Percentiles rank a stretch among this genome's conserved stretches.
Evolutionary conservation across 2,888 invertebrate species (phyloP).

Genomic region (Ferrisia virgata): DNA sequence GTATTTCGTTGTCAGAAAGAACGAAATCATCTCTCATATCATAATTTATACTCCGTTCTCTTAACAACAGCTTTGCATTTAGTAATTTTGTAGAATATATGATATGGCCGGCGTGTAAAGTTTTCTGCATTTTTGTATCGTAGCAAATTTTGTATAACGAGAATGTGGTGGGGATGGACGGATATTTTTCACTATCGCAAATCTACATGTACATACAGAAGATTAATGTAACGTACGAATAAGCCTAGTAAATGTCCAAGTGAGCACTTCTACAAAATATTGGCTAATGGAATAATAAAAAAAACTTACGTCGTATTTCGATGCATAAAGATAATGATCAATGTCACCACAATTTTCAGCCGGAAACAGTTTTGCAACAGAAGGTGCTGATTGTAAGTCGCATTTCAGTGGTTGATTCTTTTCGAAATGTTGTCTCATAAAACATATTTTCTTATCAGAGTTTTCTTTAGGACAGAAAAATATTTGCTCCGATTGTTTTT

Average conservation of each 20-base stretch:
- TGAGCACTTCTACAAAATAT: no score
- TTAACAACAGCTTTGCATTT: neutral
- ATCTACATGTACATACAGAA: neutral
- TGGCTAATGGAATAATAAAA: no score
- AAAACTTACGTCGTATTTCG: no score
- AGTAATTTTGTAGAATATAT: neutral
- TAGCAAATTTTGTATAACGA: neutral
- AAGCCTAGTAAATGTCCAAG: no score
- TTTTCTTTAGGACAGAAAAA: neutral
- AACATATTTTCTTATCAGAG: neutral
- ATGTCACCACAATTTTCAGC: neutral
- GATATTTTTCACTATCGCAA: neutral
- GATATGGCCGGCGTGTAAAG: neutral
- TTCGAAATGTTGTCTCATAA: neutral
- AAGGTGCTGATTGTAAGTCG: neutral
- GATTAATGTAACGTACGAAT: no score
- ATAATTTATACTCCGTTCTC: neutral
- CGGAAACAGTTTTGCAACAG: neutral
- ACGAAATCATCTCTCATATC: neutral
- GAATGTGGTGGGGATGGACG: neutral
- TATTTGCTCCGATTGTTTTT: no score
- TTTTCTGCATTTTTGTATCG: neutral
- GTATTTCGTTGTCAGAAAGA: neutral
- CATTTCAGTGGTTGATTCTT: neutral
- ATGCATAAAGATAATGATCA: no score